Percentiles rank a stretch among this genome's conserved stretches.
Conservation (phyloP, 2,113 vertebrate species). For the Oryzias curvinotus region DNA sequence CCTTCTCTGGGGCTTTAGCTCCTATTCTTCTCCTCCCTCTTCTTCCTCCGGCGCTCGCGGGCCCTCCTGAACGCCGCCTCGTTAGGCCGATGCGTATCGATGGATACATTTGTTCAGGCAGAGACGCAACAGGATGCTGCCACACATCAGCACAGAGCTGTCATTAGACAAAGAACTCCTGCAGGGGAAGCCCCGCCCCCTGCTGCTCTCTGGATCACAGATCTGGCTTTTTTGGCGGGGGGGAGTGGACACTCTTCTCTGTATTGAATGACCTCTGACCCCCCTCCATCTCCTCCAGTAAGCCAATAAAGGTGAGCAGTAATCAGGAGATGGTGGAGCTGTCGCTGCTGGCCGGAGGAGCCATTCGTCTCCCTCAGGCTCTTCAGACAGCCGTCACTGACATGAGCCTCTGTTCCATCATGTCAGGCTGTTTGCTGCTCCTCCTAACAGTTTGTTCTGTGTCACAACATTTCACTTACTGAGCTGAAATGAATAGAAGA, state of each 20-base stretch:
- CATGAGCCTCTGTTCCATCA: conserved; percentile 12
- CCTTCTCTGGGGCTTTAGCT: neutral
- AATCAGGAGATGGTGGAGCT: conserved; percentile 70
- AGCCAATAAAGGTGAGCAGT: conserved; percentile 70
- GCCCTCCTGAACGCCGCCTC: conserved; percentile 71
- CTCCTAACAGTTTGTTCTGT: too few species aligned
- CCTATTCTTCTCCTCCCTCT: conserved; percentile 18
- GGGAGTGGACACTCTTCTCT: conserved; percentile 8
- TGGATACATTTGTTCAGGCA: conserved; percentile 68
- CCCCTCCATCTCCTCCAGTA: conserved; percentile 40
- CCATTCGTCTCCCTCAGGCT: conserved; percentile 60
- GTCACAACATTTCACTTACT: too few species aligned
- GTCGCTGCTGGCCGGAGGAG: conserved; percentile 35
- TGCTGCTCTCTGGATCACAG: neutral
- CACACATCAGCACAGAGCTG: conserved; percentile 17
- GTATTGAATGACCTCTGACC: conserved; percentile 61
- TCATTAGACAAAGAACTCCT: conserved; percentile 15
- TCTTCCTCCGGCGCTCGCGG: conserved; percentile 31
- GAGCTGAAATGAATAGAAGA: too few species aligned
- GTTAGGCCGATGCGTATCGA: conserved; percentile 73
- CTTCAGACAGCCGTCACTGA: conserved; percentile 32
- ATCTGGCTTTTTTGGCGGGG: neutral
- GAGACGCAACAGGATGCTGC: conserved; percentile 1
- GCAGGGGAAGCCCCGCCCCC: conserved; percentile 1
- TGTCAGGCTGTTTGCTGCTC: too few species aligned